Percentiles rank a stretch among this genome's conserved stretches.
Evolutionary conservation across 2,113 vertebrate species (phyloP).

Genomic region (Upupa epops): DNA sequence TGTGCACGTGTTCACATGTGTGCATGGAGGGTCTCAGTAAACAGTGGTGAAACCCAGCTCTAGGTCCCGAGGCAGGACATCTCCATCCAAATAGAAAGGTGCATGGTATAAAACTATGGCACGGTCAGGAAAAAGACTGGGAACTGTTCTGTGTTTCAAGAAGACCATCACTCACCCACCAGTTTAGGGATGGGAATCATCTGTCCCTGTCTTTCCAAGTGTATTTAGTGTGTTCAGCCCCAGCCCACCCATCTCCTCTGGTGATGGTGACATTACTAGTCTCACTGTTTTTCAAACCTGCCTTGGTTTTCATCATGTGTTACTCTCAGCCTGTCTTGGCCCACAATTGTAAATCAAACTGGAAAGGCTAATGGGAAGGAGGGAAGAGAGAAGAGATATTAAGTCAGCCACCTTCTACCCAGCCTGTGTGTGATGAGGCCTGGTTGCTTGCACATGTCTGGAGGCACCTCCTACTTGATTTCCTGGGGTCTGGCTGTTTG

Average conservation of each 20-base stretch:
- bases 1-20: rapidly evolving
- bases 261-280: not conserved
- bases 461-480: not conserved
- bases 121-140: not conserved
- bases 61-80: rapidly evolving
- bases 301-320: not conserved
- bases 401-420: not conserved
- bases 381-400: not conserved
- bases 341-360: not conserved
- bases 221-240: not conserved
- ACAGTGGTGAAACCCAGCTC: rapidly evolving
- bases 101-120: too few species aligned
- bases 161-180: not conserved
- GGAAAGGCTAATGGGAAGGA: not conserved
- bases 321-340: not conserved
- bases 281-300: not conserved
- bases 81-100: not conserved
- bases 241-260: rapidly evolving
- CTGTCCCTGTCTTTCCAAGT: not conserved
- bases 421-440: not conserved
- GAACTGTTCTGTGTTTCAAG: too few species aligned
- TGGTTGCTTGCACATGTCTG: rapidly evolving
- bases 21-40: rapidly evolving
- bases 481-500: not conserved
- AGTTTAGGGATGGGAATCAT: not conserved